Evolutionary conservation across 2,888 invertebrate genomes (phyloP).

Genomic region (Eilema sororculum): DNA sequence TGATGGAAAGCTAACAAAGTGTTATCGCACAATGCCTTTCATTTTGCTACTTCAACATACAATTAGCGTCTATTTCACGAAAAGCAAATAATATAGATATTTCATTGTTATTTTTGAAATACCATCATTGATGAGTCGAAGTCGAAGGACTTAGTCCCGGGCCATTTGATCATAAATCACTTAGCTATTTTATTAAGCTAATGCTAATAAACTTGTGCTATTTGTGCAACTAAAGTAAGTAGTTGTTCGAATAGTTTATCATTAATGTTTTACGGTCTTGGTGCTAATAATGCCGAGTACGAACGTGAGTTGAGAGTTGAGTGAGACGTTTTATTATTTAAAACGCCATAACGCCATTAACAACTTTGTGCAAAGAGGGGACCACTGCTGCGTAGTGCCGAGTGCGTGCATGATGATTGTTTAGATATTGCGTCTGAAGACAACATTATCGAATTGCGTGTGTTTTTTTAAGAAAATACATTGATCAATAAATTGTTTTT

Average conservation of each 20-base stretch:
- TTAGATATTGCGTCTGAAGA: not conserved
- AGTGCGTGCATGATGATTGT: constrained; percentile 29
- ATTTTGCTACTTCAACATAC: not conserved
- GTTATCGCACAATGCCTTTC: not conserved
- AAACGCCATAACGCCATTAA: constrained; percentile 39
- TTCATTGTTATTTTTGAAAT: not conserved
- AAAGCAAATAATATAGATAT: not conserved
- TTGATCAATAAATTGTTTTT: too few relatives aligned
- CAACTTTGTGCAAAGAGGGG: constrained; percentile 52
- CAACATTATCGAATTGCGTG: not conserved
- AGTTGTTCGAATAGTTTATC: constrained; percentile 23
- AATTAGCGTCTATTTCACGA: not conserved
- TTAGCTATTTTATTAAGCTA: not conserved
- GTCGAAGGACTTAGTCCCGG: not conserved
- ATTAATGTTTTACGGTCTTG: constrained; percentile 43
- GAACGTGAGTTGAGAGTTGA: constrained; percentile 49
- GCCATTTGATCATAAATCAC: not conserved
- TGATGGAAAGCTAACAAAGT: not conserved
- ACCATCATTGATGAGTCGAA: not conserved
- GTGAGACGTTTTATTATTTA: constrained; percentile 41
- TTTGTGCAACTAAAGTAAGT: constrained; percentile 3
- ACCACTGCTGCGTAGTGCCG: constrained; percentile 29
- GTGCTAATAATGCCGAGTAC: constrained; percentile 46
- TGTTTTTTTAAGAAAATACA: too few relatives aligned
- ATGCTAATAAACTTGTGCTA: not conserved